These are phyloP conservation scores for Hypena proboscidalis DNA, from an alignment of 2,888 invertebrate species.

Conservation along the genomic window DNA sequence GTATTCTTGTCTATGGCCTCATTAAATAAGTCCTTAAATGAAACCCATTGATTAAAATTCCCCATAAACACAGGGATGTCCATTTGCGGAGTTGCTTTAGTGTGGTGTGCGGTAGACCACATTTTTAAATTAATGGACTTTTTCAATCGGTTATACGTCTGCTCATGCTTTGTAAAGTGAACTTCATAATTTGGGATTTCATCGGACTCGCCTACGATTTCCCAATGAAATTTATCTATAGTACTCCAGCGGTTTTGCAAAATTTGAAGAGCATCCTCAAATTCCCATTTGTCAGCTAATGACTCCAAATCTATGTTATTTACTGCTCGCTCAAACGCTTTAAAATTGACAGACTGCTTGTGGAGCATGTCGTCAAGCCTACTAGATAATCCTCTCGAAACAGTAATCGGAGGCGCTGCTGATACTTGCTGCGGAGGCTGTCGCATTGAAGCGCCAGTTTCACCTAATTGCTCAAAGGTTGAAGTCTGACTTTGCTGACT, in stretches of 20 bases:
- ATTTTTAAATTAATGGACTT: slow-evolving; percentile 5
- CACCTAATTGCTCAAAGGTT: too few relatives aligned
- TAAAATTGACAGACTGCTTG: slow-evolving; percentile 6
- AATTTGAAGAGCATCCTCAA: not conserved
- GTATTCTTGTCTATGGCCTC: not conserved
- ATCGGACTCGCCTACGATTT: not conserved
- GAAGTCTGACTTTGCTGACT: too few relatives aligned
- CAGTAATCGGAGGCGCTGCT: not conserved
- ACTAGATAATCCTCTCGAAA: not conserved
- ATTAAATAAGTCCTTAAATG: slow-evolving; percentile 6
- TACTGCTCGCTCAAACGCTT: slow-evolving; percentile 1
- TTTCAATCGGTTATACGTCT: not conserved
- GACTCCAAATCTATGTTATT: not conserved
- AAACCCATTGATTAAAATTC: not conserved
- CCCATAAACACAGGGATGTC: slow-evolving; percentile 3
- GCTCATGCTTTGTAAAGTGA: not conserved
- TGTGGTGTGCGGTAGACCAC: not conserved
- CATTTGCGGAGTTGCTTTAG: slow-evolving; percentile 3
- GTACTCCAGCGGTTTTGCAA: not conserved
- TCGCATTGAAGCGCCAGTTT: too few relatives aligned
- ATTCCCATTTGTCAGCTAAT: slow-evolving; percentile 3
- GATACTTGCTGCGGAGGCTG: too few relatives aligned
- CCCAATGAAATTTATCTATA: slow-evolving; percentile 3
- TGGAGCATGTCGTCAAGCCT: slow-evolving; percentile 4
- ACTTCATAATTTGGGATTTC: not conserved